Conservation (phyloP, 2,888 invertebrate genomes). For the Chrysolina americana region DNA sequence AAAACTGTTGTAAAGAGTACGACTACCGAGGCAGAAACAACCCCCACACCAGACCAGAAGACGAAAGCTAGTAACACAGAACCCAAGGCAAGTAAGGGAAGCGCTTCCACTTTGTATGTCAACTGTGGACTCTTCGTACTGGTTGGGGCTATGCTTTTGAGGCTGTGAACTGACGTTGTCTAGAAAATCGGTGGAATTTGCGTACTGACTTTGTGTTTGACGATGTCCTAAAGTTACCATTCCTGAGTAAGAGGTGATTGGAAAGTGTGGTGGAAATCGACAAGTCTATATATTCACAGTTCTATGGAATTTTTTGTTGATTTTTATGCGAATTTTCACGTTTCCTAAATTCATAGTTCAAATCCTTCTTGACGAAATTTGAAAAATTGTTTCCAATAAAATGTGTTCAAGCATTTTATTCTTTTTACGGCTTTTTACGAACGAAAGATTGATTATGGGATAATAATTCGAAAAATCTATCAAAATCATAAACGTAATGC, state of each 20-base stretch:
- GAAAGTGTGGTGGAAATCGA: conserved; percentile 6
- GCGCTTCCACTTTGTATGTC: neutral
- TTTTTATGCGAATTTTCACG: too few species aligned
- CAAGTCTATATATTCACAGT: neutral
- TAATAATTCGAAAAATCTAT: too few species aligned
- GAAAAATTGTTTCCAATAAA: too few species aligned
- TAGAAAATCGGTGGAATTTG: neutral
- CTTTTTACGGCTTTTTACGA: too few species aligned
- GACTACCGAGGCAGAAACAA: neutral
- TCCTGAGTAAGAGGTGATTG: neutral
- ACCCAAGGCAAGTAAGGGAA: neutral
- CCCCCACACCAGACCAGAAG: neutral
- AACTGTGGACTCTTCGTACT: neutral
- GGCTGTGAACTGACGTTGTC: neutral
- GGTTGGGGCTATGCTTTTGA: neutral
- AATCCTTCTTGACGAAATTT: too few species aligned
- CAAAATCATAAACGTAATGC: too few species aligned
- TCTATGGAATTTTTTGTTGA: too few species aligned
- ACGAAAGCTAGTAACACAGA: neutral
- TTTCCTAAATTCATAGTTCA: too few species aligned
- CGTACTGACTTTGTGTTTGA: neutral
- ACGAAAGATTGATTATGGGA: too few species aligned
- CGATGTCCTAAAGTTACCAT: conserved; percentile 1
- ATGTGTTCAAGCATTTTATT: too few species aligned
- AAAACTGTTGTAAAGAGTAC: too few species aligned